Percentiles rank a stretch among this genome's conserved stretches.
Evolutionary conservation across 2,888 invertebrate genomes (phyloP).

Genomic region (Poecilus cupreus): DNA sequence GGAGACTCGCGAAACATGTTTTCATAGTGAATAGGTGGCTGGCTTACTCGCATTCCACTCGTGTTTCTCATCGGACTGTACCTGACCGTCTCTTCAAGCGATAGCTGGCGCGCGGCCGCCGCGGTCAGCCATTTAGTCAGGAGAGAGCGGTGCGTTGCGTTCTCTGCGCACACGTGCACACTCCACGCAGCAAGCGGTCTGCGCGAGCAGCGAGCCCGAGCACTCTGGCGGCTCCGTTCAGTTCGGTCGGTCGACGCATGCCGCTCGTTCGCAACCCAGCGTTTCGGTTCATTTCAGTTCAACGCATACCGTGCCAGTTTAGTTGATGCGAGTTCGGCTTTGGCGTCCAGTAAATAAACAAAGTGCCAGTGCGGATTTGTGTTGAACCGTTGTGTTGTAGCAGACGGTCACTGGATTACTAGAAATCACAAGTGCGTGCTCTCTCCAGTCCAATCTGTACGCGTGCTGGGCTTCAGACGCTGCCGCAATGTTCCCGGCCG

Average conservation of each 20-base stretch:
- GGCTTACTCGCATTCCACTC: slow-evolving; percentile 71
- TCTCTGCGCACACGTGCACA: slow-evolving; percentile 49
- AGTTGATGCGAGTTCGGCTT: not conserved
- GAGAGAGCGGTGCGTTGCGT: slow-evolving; percentile 58
- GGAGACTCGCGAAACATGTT: slow-evolving; percentile 49
- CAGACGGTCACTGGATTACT: not conserved
- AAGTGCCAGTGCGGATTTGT: slow-evolving; percentile 1
- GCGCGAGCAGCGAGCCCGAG: not conserved
- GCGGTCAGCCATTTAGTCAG: slow-evolving; percentile 54
- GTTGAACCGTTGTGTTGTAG: not conserved
- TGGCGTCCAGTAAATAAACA: not conserved
- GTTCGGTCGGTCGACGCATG: not conserved
- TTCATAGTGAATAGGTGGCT: slow-evolving; percentile 61
- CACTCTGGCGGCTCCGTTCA: slow-evolving; percentile 2
- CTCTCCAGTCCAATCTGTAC: not conserved
- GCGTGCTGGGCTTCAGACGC: not conserved
- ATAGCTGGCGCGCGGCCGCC: slow-evolving; percentile 49
- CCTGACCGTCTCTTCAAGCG: slow-evolving; percentile 68
- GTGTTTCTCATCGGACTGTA: slow-evolving; percentile 72
- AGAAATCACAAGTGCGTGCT: slow-evolving; percentile 1
- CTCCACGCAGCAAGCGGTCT: slow-evolving; percentile 30
- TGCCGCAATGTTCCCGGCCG: not conserved
- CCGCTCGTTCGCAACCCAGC: not conserved
- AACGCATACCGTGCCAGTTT: not conserved
- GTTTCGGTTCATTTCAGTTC: slow-evolving; percentile 29